phyloP scores from a whole-genome alignment of 92 coral and sea anemone genomes.

The Galaxea fascicularis region DNA sequence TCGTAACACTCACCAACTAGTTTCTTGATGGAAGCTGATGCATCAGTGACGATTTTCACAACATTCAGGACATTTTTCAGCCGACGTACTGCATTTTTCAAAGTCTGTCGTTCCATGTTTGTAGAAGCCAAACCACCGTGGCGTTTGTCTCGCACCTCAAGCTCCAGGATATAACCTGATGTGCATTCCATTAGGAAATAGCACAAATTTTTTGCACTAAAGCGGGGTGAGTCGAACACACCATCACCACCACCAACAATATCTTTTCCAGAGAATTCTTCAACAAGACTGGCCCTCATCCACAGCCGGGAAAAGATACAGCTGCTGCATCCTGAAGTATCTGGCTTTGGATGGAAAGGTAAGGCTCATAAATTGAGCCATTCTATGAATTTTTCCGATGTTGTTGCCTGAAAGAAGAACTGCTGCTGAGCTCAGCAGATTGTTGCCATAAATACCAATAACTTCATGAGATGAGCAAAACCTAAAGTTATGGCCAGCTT shows the following conservation, averaged over 20 bases:
- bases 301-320: slow-evolving; percentile 23
- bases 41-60: slow-evolving; percentile 51
- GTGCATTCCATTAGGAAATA: slow-evolving; percentile 46
- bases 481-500: slow-evolving; percentile 14
- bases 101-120: slow-evolving; percentile 43
- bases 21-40: slow-evolving; percentile 49
- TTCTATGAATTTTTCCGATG: slow-evolving; percentile 14
- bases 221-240: slow-evolving; percentile 58
- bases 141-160: slow-evolving; percentile 49
- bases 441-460: slow-evolving; percentile 37
- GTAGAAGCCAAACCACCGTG: slow-evolving; percentile 42
- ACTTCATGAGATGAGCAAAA: slow-evolving; percentile 46
- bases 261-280: slow-evolving; percentile 1
- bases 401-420: slow-evolving; percentile 41
- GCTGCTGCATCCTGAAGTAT: slow-evolving; percentile 29
- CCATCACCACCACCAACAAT: slow-evolving; percentile 49
- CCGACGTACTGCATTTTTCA: slow-evolving; percentile 4
- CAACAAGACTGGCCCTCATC: slow-evolving; percentile 32
- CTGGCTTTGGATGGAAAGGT: slow-evolving; percentile 37
- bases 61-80: slow-evolving; percentile 22
- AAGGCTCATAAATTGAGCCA: slow-evolving; percentile 35
- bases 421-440: slow-evolving; percentile 42
- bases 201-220: slow-evolving; percentile 39
- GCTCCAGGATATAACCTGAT: slow-evolving; percentile 29
- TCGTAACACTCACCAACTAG: slow-evolving; percentile 32